Evolutionary conservation across 2,113 vertebrate species (phyloP).

Genomic region (Leptobrachium ailaonicum): DNA sequence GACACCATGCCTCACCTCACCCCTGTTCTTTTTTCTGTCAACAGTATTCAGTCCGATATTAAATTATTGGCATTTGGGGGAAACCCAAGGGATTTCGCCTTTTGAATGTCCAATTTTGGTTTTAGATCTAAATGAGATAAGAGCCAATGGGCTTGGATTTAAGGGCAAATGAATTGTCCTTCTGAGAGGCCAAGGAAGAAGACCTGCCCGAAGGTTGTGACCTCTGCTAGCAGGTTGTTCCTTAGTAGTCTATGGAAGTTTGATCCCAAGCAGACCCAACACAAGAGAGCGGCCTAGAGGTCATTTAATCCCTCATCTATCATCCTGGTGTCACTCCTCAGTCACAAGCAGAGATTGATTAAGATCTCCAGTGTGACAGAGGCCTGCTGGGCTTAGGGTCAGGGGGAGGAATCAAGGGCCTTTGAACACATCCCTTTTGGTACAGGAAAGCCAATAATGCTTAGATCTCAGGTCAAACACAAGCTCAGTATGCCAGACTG

Average conservation of each 20-base stretch:
- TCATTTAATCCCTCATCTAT: slow-evolving; percentile 87
- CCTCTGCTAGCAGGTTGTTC: slow-evolving; percentile 73
- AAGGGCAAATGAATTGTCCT: slow-evolving; percentile 16
- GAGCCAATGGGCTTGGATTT: slow-evolving; percentile 14
- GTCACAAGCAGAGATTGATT: slow-evolving; percentile 87
- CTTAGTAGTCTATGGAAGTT: slow-evolving; percentile 74
- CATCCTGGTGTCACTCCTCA: slow-evolving; percentile 77
- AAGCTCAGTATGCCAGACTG: background rate
- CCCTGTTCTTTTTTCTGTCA: slow-evolving; percentile 11
- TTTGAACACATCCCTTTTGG: slow-evolving; percentile 27
- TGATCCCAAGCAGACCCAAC: slow-evolving; percentile 70
- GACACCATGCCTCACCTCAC: background rate
- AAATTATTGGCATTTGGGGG: slow-evolving; percentile 24
- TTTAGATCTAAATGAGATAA: slow-evolving; percentile 28
- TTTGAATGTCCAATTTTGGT: slow-evolving; percentile 30
- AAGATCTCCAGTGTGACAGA: slow-evolving; percentile 92
- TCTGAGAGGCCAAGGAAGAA: slow-evolving; percentile 47
- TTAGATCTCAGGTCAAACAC: slow-evolving; percentile 64
- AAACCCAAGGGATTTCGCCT: slow-evolving; percentile 5
- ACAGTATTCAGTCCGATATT: slow-evolving; percentile 10
- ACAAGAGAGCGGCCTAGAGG: slow-evolving; percentile 78
- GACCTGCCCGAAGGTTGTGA: slow-evolving; percentile 62
- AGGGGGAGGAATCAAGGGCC: slow-evolving; percentile 40
- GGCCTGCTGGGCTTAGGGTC: slow-evolving; percentile 59
- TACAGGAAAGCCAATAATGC: background rate